A percentile compares a stretch with the other conserved stretches of the same genome.
These are phyloP conservation scores for Xanthorhoe designata DNA, from an alignment of 2,888 invertebrate species.

Conservation along the genomic window DNA sequence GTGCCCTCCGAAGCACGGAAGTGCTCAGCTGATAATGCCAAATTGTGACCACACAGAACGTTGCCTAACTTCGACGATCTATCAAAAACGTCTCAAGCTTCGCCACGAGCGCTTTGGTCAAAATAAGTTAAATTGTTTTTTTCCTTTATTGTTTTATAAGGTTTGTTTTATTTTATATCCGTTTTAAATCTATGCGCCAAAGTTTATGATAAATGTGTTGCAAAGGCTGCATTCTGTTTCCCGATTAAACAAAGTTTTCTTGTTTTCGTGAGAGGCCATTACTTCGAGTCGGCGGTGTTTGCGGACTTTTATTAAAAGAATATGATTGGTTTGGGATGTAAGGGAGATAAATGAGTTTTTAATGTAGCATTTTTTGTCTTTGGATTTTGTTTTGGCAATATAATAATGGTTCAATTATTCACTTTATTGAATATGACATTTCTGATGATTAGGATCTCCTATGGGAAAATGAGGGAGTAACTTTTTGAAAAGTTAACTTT, in stretches of 20 bases:
- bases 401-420: background rate
- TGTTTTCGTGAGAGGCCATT: slow-evolving; percentile 21
- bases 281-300: slow-evolving; percentile 16
- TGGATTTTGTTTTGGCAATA: background rate
- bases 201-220: slow-evolving; percentile 32
- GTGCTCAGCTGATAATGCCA: too few relatives aligned
- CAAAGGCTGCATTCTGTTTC: slow-evolving; percentile 26
- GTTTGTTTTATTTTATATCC: background rate
- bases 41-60: too few relatives aligned
- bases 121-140: too few relatives aligned
- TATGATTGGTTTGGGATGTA: slow-evolving; percentile 22
- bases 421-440: background rate
- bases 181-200: slow-evolving; percentile 15
- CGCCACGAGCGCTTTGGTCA: too few relatives aligned
- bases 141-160: background rate
- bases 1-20: too few relatives aligned
- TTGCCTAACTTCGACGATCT: too few relatives aligned
- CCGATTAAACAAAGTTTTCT: slow-evolving; percentile 22
- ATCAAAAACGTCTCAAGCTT: too few relatives aligned
- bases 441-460: background rate
- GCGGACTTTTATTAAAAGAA: slow-evolving; percentile 23
- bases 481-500: too few relatives aligned
- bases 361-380: slow-evolving; percentile 7
- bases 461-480: background rate
- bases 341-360: slow-evolving; percentile 15